These are phyloP conservation scores for Drosophila pseudotakahashii DNA, from an alignment of 2,888 invertebrate genomes.

Conservation along the genomic window DNA sequence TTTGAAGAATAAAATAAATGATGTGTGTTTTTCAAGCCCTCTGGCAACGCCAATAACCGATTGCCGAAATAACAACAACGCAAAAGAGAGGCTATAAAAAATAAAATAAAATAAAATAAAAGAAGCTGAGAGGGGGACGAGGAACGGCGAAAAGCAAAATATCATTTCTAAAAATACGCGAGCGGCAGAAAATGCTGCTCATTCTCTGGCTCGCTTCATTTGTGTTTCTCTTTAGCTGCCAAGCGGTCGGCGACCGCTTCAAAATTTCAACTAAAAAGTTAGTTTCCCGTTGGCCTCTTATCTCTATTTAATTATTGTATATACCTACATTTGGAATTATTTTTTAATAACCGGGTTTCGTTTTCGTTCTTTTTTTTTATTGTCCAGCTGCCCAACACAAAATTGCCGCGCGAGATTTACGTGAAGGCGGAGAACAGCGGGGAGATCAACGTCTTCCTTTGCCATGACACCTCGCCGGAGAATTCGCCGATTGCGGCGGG, in stretches of 20 bases:
- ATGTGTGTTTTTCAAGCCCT: neutral
- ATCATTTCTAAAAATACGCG: conserved; percentile 73
- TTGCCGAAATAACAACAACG: conserved; percentile 16
- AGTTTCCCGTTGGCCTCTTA: conserved; percentile 11
- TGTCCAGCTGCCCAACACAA: conserved; percentile 87
- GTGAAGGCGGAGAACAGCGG: conserved; percentile 94
- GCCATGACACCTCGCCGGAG: conserved; percentile 90
- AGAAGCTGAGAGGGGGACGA: conserved; percentile 12
- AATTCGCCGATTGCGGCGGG: conserved; percentile 82
- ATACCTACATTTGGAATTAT: conserved; percentile 7
- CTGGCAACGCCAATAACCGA: conserved; percentile 29
- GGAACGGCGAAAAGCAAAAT: conserved; percentile 40
- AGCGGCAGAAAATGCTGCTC: conserved; percentile 26
- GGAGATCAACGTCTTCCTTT: conserved; percentile 97
- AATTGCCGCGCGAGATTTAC: conserved; percentile 91
- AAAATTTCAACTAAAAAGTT: conserved; percentile 32
- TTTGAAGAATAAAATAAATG: neutral
- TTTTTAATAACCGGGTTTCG: conserved; percentile 21
- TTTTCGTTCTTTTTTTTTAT: neutral
- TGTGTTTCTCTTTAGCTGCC: conserved; percentile 39
- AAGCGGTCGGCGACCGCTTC: conserved; percentile 44
- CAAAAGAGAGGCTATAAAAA: neutral
- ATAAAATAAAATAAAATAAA: conserved; percentile 30
- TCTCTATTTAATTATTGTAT: neutral
- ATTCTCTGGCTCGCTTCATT: conserved; percentile 29